These are phyloP conservation scores for Orussus abietinus DNA, from an alignment of 1,140 invertebrate species.

Conservation along the genomic window DNA sequence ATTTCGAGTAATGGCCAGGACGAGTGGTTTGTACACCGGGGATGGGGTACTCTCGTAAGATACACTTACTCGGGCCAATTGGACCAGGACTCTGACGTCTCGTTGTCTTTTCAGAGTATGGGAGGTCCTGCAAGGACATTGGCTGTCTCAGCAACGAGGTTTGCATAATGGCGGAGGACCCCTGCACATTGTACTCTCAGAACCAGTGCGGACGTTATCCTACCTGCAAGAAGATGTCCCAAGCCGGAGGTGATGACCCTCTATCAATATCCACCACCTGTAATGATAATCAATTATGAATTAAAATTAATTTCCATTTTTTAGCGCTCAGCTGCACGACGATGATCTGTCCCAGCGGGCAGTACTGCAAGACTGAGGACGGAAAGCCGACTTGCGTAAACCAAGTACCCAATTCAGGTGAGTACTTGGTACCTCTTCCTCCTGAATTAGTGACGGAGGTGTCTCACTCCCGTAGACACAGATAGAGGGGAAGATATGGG, in stretches of 20 bases:
- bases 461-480: neutral
- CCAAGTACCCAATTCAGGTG: slow-evolving; percentile 35
- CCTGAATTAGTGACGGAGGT: too few species aligned
- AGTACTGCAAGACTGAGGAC: slow-evolving; percentile 44
- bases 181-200: slow-evolving; percentile 56
- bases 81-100: neutral
- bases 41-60: slow-evolving; percentile 11
- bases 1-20: too few species aligned
- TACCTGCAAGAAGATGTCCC: slow-evolving; percentile 60
- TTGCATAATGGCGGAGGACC: slow-evolving; percentile 69
- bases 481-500: slow-evolving; percentile 13
- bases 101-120: slow-evolving; percentile 62
- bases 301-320: slow-evolving; percentile 2
- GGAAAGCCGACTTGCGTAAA: slow-evolving; percentile 40
- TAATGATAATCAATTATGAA: neutral
- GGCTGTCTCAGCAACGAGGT: slow-evolving; percentile 67
- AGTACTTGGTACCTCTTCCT: too few species aligned
- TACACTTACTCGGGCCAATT: slow-evolving; percentile 4
- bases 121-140: slow-evolving; percentile 70
- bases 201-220: slow-evolving; percentile 64
- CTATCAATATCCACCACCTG: neutral
- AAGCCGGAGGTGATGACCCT: neutral
- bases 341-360: slow-evolving; percentile 36
- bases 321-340: slow-evolving; percentile 36
- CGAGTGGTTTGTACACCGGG: too few species aligned